phyloP scores from a whole-genome alignment of 2,888 invertebrate species.

The Pasiphila rectangulata region DNA sequence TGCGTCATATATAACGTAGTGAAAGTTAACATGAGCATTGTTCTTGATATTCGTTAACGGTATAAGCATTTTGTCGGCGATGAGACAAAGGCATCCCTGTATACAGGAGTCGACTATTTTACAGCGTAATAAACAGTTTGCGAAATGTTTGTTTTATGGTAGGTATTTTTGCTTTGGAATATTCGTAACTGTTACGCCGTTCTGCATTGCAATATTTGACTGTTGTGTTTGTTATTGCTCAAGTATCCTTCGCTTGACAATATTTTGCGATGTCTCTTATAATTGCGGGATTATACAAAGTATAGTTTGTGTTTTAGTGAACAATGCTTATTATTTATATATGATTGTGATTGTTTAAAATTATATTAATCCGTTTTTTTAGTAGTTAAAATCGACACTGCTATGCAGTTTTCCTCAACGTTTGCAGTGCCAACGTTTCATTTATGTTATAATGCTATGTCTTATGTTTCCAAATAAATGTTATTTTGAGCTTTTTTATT shows the following conservation, averaged over 20 bases:
- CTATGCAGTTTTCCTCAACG: no score
- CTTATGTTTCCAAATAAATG: no score
- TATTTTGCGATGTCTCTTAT: background rate
- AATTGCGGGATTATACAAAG: no score
- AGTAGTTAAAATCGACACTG: no score
- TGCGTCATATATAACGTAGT: slow-evolving; percentile 74
- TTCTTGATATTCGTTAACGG: slow-evolving; percentile 62
- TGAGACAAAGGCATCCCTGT: slow-evolving; percentile 55
- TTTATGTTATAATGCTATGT: no score
- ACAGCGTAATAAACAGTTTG: slow-evolving; percentile 62
- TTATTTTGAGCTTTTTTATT: no score
- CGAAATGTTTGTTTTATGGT: slow-evolving; percentile 52
- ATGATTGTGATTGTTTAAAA: no score
- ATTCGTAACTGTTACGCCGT: slow-evolving; percentile 34
- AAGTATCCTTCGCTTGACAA: background rate
- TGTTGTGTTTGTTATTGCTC: slow-evolving; percentile 18
- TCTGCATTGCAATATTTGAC: slow-evolving; percentile 24
- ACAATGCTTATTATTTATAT: no score
- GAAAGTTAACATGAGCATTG: slow-evolving; percentile 67
- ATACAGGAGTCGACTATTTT: slow-evolving; percentile 61
- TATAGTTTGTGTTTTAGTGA: no score
- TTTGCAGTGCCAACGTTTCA: no score
- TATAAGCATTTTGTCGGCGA: slow-evolving; percentile 56
- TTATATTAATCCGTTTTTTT: no score
- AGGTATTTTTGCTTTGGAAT: slow-evolving; percentile 35